These are phyloP conservation scores for Meghimatium bilineatum DNA, from an alignment of 2,888 invertebrate genomes.

Conservation along the genomic window DNA sequence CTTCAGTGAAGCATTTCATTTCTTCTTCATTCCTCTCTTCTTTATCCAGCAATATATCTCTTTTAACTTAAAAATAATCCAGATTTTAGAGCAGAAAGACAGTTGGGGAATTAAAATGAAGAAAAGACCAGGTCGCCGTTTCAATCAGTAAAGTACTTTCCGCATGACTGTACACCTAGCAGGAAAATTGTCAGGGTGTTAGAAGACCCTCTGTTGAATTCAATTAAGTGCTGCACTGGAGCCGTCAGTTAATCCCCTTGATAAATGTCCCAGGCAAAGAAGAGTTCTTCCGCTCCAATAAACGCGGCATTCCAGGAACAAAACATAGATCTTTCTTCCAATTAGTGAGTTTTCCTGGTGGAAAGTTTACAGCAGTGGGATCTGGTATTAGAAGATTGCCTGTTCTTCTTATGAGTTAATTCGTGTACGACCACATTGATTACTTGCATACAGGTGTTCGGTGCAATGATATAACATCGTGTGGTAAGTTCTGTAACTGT, in stretches of 20 bases:
- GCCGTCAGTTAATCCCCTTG: slow-evolving; percentile 11
- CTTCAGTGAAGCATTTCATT: no score
- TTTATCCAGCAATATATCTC: no score
- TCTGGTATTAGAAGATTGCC: neutral
- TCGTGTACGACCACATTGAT: neutral
- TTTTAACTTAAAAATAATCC: no score
- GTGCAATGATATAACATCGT: no score
- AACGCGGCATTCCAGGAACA: neutral
- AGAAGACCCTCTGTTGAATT: neutral
- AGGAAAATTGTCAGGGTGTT: neutral
- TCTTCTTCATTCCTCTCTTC: no score
- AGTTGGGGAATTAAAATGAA: no score
- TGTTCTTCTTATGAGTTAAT: neutral
- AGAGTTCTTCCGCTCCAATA: neutral
- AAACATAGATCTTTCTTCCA: neutral
- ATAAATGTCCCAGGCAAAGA: neutral
- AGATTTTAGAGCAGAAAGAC: no score
- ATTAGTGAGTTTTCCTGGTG: neutral
- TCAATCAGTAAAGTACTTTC: neutral
- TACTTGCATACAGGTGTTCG: neutral
- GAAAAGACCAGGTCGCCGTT: neutral
- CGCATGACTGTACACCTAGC: neutral
- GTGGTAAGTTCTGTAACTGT: no score
- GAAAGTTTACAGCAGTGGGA: neutral
- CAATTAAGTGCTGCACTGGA: slow-evolving; percentile 2